Conservation (phyloP, 2,797 vertebrate genomes). For the Scyliorhinus canicula region DNA sequence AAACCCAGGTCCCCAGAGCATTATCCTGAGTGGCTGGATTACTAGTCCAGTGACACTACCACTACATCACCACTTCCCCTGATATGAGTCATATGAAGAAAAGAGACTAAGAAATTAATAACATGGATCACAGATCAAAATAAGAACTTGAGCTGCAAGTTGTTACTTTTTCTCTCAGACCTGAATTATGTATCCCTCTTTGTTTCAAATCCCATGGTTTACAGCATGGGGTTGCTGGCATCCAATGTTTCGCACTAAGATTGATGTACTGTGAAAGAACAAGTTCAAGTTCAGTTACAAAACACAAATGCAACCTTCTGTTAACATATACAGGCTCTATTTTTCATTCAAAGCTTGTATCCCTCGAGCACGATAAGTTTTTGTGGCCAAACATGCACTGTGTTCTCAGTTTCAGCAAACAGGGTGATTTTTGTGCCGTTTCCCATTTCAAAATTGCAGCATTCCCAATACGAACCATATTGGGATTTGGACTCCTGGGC, state of each 20-base stretch:
- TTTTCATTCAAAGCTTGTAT: neutral
- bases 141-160: neutral
- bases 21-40: too few relatives aligned
- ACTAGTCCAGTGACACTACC: too few relatives aligned
- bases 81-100: neutral
- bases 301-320: neutral
- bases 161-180: neutral
- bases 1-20: too few relatives aligned
- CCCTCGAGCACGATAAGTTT: neutral
- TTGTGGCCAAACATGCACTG: neutral
- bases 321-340: neutral
- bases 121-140: neutral
- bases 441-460: neutral
- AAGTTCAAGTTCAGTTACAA: conserved; percentile 3
- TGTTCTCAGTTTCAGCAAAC: neutral
- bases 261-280: neutral
- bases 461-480: neutral
- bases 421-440: neutral
- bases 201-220: neutral
- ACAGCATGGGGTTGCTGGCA: neutral
- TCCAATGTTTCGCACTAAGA: neutral
- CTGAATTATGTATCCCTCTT: neutral
- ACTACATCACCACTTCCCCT: too few relatives aligned
- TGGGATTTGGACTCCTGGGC: neutral
- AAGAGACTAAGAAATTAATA: neutral